Evolutionary conservation across 1,140 invertebrate species (phyloP).

Genomic region (Babylonia areolata): DNA sequence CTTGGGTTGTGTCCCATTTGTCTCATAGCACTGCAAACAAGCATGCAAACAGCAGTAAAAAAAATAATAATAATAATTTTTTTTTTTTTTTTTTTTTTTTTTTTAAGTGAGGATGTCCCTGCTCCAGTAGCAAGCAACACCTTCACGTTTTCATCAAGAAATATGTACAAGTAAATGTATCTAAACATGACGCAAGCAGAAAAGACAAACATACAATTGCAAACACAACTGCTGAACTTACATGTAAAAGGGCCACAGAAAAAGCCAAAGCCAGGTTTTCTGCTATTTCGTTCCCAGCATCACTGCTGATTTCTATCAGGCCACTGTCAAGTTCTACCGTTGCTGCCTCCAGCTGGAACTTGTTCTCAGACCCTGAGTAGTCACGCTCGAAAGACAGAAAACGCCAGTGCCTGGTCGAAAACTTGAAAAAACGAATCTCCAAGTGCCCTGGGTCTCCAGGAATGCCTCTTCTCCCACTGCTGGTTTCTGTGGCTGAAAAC

Average conservation of each 20-base stretch:
- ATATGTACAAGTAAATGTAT: too few relatives aligned
- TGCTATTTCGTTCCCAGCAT: slow-evolving; percentile 53
- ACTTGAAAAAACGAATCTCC: slow-evolving; percentile 59
- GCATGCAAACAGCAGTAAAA: too few relatives aligned
- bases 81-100: too few relatives aligned
- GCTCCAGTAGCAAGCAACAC: too few relatives aligned
- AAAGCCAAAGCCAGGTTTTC: slow-evolving; percentile 69
- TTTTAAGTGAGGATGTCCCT: too few relatives aligned
- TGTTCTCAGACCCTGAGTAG: slow-evolving; percentile 43
- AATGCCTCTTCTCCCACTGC: slow-evolving; percentile 56
- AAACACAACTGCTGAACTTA: slow-evolving; percentile 40
- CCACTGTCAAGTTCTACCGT: slow-evolving; percentile 49
- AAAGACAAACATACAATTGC: too few relatives aligned
- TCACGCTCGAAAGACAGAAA: slow-evolving; percentile 49
- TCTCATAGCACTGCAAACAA: too few relatives aligned
- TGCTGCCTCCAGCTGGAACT: slow-evolving; percentile 48
- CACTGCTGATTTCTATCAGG: slow-evolving; percentile 48
- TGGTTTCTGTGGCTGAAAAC: slow-evolving; percentile 42
- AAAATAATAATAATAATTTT: too few relatives aligned
- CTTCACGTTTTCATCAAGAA: too few relatives aligned
- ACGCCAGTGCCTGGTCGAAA: slow-evolving; percentile 53
- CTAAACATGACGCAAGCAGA: too few relatives aligned
- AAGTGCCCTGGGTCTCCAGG: slow-evolving; percentile 65
- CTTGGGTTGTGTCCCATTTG: too few relatives aligned
- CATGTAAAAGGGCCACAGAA: slow-evolving; percentile 66